Evolutionary conservation across 2,797 vertebrate genomes (phyloP).

Genomic region (Xiphophorus birchmanni): DNA sequence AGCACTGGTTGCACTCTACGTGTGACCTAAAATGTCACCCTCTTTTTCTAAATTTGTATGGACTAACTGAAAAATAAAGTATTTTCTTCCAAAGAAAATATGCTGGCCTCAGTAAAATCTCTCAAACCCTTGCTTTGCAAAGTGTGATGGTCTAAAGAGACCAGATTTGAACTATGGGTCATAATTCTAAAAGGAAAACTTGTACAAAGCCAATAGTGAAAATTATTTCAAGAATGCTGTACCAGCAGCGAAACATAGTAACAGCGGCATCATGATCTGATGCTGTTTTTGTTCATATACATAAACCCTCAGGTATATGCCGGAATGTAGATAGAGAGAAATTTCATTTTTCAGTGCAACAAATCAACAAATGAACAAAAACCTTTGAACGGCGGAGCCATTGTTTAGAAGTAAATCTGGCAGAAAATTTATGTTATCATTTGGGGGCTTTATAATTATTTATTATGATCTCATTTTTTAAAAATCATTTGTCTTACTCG

Average conservation of each 20-base stretch:
- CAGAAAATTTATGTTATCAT: neutral
- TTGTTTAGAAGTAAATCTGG: neutral
- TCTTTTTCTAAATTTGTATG: neutral
- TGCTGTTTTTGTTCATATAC: neutral
- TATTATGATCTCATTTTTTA: neutral
- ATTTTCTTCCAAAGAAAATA: neutral
- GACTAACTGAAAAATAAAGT: neutral
- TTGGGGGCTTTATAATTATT: neutral
- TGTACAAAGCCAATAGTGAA: neutral
- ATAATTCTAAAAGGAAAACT: neutral
- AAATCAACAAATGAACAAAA: neutral
- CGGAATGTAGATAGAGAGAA: no score
- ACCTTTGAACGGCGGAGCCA: neutral
- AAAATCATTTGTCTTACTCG: neutral
- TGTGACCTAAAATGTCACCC: neutral
- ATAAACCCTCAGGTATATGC: no score
- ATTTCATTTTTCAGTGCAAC: no score
- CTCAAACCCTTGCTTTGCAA: neutral
- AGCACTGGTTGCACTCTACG: neutral
- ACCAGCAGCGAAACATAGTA: neutral
- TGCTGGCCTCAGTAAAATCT: neutral
- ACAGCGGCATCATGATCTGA: neutral
- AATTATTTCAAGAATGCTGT: neutral
- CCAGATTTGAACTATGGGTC: neutral
- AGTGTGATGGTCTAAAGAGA: neutral